Percentiles rank a stretch among this genome's conserved stretches.
Evolutionary conservation across 2,113 vertebrate species (phyloP).

Genomic region (Piprites chloris): DNA sequence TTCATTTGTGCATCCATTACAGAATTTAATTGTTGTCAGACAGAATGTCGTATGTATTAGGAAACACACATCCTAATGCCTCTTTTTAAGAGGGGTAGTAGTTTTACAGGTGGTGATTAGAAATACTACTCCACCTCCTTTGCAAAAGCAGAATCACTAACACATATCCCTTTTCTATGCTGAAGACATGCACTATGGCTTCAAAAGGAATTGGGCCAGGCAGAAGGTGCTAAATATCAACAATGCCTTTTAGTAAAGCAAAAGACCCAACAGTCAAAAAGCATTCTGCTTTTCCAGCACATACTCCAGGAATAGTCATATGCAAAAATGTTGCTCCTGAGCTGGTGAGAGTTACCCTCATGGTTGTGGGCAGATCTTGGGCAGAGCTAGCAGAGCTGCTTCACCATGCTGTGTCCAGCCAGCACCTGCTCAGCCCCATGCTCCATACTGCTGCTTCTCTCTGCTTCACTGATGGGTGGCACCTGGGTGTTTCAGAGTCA

Average conservation of each 20-base stretch:
- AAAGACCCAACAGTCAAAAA: background rate
- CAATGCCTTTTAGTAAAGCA: background rate
- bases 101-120: background rate
- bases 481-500: background rate
- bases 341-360: background rate
- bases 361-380: fast-evolving
- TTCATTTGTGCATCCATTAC: background rate
- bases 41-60: background rate
- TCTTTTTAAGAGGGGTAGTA: background rate
- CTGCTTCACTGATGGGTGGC: background rate
- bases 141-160: background rate
- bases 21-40: background rate
- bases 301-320: no score
- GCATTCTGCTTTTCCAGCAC: background rate
- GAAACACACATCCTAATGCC: background rate
- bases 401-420: background rate
- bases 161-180: background rate
- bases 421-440: no score
- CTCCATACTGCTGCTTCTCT: background rate
- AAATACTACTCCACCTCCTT: background rate
- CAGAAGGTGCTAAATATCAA: background rate
- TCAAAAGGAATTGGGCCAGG: background rate
- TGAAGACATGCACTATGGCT: background rate
- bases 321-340: background rate
- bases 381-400: background rate